Base-by-base conservation (phyloP, 1,140 invertebrate species). In the Drosophila athabasca region DNA sequence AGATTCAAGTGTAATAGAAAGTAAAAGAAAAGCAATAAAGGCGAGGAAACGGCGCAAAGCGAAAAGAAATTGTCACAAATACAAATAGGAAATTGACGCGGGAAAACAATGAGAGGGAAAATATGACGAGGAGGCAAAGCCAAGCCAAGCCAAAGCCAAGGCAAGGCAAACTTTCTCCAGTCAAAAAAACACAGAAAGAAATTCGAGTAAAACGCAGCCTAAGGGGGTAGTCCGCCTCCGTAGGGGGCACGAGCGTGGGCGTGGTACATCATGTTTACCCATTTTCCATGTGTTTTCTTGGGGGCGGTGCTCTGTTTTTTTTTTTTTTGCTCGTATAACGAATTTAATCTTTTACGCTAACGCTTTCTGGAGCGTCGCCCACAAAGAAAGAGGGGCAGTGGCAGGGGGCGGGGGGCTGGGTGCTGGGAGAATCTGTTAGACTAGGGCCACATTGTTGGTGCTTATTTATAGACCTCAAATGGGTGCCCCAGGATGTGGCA, bases 61-160 rank as follows among this genome's bases (percentile, higher is more conserved):
- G 79, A 77, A 77, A 81, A 82, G 79, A 82, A 82, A 82, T 82
- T 82, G 79, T 82, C 79, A 82, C 67, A 82, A 82, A 82, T 82
- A 82, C 79, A 82, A 82, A 82, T 82, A 82, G 79, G 74, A 82
- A 82, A 82, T 82, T 82, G 79, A 82, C 73, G 79, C 79, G 79
- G 51, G 61, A 82, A 81, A 76, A 82, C 75, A 54, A 64, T 64
- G 73, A 58, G 52, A 45, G 13, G 39, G 41, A 62, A 73, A 55
- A 57, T 76, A 73, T 81, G 78, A 73, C 53, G 48, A 59, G 52
- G 15, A 68, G 50, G 24, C 24, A 19, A 66, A 57, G 62, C 17
- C 17, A 19, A 19, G 17, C 17, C 17, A 19, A 19, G 17, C 0
- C 17, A 19, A 19, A 19, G 17, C 17, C 17, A 19, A 19, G 17